phyloP scores from a whole-genome alignment of 2,888 invertebrate genomes.

The Meteorus colon region DNA sequence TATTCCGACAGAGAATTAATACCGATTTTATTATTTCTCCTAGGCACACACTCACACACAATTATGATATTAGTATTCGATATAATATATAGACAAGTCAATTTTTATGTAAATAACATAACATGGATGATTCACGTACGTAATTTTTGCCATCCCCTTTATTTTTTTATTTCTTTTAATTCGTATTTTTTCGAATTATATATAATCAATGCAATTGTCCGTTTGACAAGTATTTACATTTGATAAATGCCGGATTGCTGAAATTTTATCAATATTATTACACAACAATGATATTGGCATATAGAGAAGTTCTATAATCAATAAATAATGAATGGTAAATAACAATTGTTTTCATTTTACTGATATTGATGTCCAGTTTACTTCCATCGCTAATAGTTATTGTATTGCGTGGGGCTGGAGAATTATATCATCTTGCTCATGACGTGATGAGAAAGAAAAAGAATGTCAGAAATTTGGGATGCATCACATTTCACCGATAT shows the following conservation, averaged over 20 bases:
- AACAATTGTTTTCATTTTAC: not conserved
- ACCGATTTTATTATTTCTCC: not conserved
- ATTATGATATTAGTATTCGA: conserved; percentile 14
- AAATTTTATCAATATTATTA: conserved; percentile 16
- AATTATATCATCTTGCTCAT: no score
- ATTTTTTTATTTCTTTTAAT: not conserved
- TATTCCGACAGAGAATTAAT: not conserved
- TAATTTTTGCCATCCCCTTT: not conserved
- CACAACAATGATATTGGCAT: conserved; percentile 32
- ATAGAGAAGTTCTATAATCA: conserved; percentile 43
- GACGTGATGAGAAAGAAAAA: no score
- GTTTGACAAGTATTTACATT: conserved; percentile 15
- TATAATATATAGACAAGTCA: conserved; percentile 3
- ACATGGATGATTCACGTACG: not conserved
- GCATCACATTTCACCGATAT: no score
- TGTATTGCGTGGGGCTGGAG: no score
- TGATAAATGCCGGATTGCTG: not conserved
- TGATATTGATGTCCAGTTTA: no score
- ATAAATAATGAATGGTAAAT: conserved; percentile 30
- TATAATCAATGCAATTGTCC: not conserved
- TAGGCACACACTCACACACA: conserved; percentile 4
- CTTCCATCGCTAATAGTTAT: no score
- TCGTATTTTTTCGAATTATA: not conserved
- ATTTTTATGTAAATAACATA: conserved; percentile 30
- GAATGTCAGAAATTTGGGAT: no score